These are phyloP conservation scores for Phenacoccus solenopsis DNA, from an alignment of 1,140 invertebrate species.

Conservation along the genomic window DNA sequence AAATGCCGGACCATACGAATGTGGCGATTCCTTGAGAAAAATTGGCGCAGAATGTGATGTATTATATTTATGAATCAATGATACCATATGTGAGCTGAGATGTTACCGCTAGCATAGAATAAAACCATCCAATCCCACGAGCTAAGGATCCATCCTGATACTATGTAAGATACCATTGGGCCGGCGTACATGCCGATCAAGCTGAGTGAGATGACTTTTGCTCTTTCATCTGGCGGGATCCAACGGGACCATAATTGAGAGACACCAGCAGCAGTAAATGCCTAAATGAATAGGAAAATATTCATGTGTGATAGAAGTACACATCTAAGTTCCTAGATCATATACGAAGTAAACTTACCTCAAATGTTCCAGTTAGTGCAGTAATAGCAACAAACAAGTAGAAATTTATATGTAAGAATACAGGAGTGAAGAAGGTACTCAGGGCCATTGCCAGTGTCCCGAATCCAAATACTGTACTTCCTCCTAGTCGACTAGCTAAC, in stretches of 20 bases:
- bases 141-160: constrained; percentile 56
- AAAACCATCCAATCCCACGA: constrained; percentile 69
- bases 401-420: not conserved
- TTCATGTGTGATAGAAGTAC: not conserved
- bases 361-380: not conserved
- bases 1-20: not conserved
- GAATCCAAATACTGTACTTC: not conserved
- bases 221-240: constrained; percentile 73
- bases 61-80: not conserved
- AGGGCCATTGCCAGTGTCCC: not conserved
- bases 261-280: constrained; percentile 79
- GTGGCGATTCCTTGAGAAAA: not conserved
- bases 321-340: too few relatives aligned
- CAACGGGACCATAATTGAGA: constrained; percentile 76
- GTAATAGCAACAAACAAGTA: not conserved
- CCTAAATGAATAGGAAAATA: constrained; percentile 38
- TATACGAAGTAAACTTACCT: not conserved
- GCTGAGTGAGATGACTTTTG: constrained; percentile 57
- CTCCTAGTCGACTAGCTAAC: not conserved
- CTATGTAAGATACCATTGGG: constrained; percentile 65
- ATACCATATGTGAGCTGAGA: not conserved
- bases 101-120: constrained; percentile 73
- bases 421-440: not conserved
- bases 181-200: constrained; percentile 73
- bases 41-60: not conserved